Conservation (phyloP, 2,797 vertebrate genomes). For the Spinus olivaceus region DNA sequence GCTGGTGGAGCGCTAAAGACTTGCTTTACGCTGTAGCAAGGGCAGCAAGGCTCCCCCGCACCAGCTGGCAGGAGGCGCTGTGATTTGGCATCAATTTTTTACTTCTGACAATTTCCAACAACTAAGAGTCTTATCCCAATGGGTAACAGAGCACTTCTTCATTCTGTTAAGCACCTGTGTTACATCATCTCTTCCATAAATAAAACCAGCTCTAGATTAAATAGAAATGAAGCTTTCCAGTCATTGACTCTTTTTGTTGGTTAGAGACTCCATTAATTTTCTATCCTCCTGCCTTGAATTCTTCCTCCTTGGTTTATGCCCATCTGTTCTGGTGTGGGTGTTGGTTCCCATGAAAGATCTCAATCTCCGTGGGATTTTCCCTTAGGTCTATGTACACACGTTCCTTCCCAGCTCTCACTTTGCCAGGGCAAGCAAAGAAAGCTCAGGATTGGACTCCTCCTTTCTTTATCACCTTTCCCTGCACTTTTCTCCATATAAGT, state of each 20-base stretch:
- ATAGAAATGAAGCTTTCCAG: not conserved
- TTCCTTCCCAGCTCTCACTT: not conserved
- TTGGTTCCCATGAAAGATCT: not conserved
- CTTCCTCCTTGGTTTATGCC: not conserved
- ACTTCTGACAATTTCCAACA: not conserved
- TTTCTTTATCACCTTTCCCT: not conserved
- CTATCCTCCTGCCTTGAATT: not conserved
- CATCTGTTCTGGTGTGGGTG: not conserved
- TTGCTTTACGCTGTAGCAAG: fast-evolving
- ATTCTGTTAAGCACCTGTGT: not conserved
- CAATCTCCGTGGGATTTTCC: not conserved
- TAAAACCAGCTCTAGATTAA: not conserved
- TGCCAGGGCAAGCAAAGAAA: not conserved
- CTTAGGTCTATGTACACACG: fast-evolving
- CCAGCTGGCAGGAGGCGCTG: not conserved
- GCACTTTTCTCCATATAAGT: not conserved
- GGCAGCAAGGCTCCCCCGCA: not conserved
- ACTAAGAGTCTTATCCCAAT: not conserved
- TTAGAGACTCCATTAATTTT: not conserved
- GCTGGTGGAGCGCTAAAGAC: fast-evolving
- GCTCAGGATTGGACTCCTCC: not conserved
- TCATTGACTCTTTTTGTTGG: not conserved
- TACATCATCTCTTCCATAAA: not conserved
- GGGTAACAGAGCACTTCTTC: not conserved
- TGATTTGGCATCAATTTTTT: not conserved